These are phyloP conservation scores for Papilio protenor DNA, from an alignment of 2,888 invertebrate species.

Conservation along the genomic window DNA sequence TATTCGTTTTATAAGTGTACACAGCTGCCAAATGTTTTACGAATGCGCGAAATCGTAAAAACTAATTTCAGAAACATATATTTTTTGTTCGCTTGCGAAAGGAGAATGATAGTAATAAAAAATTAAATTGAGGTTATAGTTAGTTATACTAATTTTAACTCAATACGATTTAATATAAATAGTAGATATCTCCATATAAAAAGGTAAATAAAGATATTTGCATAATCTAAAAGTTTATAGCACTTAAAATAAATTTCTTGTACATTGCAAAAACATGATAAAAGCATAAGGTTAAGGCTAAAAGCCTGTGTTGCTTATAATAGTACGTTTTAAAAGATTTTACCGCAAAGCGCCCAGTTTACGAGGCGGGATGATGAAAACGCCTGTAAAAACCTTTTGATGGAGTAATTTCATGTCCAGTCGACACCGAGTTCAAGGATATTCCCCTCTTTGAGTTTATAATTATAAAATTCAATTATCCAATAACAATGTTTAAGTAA, in stretches of 20 bases:
- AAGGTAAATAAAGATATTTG: conserved; percentile 7
- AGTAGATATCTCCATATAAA: too few relatives aligned
- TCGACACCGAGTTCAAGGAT: conserved; percentile 38
- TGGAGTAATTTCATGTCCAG: conserved; percentile 43
- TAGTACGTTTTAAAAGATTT: conserved; percentile 42
- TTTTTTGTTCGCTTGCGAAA: not conserved
- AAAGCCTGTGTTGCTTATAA: conserved; percentile 41
- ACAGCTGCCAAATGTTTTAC: conserved; percentile 32
- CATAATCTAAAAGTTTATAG: conserved; percentile 15
- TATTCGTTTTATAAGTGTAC: conserved; percentile 34
- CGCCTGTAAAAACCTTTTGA: conserved; percentile 44
- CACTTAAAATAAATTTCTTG: conserved; percentile 32
- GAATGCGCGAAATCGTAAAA: conserved; percentile 32
- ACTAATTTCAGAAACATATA: conserved; percentile 19
- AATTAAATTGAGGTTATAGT: not conserved
- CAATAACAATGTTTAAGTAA: not conserved
- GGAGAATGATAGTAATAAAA: not conserved
- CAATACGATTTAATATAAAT: not conserved
- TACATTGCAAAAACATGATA: conserved; percentile 40
- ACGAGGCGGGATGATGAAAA: conserved; percentile 42
- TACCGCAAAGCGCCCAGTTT: conserved; percentile 36
- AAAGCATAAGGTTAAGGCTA: conserved; percentile 40
- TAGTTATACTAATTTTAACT: not conserved
- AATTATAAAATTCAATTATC: conserved; percentile 1
- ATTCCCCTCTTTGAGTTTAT: not conserved